These are phyloP conservation scores for Anisognathus igniventris DNA, from an alignment of 2,797 vertebrate genomes.

Conservation along the genomic window DNA sequence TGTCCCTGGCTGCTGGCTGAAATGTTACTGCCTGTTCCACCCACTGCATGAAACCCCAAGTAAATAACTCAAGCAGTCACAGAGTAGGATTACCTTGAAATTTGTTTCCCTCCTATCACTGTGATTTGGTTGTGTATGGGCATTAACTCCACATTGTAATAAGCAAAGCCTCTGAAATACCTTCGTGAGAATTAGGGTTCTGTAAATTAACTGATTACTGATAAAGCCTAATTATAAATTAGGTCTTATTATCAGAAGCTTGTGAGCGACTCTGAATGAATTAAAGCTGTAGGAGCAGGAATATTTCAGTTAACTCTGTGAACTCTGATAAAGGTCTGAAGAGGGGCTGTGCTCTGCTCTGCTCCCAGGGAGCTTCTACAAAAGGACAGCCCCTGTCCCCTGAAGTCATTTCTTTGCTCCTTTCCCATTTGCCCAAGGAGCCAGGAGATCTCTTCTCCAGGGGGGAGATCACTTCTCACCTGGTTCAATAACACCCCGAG, in stretches of 20 bases:
- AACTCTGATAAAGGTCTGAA: conserved; percentile 64
- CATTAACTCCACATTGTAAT: conserved; percentile 65
- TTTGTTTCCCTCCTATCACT: conserved; percentile 58
- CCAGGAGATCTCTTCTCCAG: neutral
- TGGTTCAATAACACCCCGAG: neutral
- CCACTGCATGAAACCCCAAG: neutral
- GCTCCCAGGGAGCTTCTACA: neutral
- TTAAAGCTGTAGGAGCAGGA: conserved; percentile 73
- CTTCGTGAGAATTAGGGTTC: conserved; percentile 70
- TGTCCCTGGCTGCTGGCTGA: neutral
- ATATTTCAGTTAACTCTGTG: conserved; percentile 73
- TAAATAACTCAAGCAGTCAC: neutral
- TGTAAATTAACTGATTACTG: conserved; percentile 79
- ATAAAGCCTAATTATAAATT: conserved; percentile 81
- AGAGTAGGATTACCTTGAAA: conserved; percentile 56
- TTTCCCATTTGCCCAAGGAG: neutral
- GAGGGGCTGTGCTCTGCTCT: neutral
- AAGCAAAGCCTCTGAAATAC: conserved; percentile 50
- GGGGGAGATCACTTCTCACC: neutral
- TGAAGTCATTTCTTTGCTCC: neutral
- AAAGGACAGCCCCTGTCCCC: neutral
- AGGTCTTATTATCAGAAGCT: conserved; percentile 77
- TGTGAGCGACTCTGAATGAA: conserved; percentile 68
- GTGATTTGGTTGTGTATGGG: conserved; percentile 55
- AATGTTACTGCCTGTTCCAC: neutral